Conservation (phyloP, 2,888 invertebrate genomes). For the Limnephilus rhombicus region DNA sequence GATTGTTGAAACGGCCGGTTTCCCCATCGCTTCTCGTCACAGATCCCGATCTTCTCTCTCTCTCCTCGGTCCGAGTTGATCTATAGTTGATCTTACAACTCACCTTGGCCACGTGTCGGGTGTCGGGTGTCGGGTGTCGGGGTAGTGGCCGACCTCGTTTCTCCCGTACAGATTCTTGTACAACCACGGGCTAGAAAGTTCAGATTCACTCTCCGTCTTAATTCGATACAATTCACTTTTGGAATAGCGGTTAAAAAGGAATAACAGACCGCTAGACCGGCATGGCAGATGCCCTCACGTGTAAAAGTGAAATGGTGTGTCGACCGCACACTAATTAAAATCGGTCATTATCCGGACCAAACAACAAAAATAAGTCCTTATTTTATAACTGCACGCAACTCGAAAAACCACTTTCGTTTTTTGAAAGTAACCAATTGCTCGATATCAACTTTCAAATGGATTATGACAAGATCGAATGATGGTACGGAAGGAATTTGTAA, state of each 20-base stretch:
- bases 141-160: constrained; percentile 53
- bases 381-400: constrained; percentile 48
- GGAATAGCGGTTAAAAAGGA: constrained; percentile 31
- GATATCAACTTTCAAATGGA: constrained; percentile 62
- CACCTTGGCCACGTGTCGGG: constrained; percentile 33
- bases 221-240: constrained; percentile 31
- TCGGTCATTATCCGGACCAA: constrained; percentile 46
- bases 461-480: constrained; percentile 55
- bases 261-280: neutral
- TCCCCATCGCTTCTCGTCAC: neutral
- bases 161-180: constrained; percentile 24
- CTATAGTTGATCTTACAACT: neutral
- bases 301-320: constrained; percentile 39
- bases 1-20: neutral
- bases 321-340: constrained; percentile 47
- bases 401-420: constrained; percentile 62
- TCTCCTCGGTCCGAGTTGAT: neutral
- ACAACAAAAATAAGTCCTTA: constrained; percentile 53
- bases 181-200: constrained; percentile 58
- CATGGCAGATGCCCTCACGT: constrained; percentile 18
- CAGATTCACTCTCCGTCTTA: constrained; percentile 44
- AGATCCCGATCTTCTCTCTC: too few relatives aligned
- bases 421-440: constrained; percentile 63
- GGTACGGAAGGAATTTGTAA: constrained; percentile 50
- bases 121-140: constrained; percentile 49